Percentiles rank a stretch among this genome's conserved stretches.
These are phyloP conservation scores for Cheilosia grossa DNA, from an alignment of 2,888 invertebrate genomes.

Conservation along the genomic window DNA sequence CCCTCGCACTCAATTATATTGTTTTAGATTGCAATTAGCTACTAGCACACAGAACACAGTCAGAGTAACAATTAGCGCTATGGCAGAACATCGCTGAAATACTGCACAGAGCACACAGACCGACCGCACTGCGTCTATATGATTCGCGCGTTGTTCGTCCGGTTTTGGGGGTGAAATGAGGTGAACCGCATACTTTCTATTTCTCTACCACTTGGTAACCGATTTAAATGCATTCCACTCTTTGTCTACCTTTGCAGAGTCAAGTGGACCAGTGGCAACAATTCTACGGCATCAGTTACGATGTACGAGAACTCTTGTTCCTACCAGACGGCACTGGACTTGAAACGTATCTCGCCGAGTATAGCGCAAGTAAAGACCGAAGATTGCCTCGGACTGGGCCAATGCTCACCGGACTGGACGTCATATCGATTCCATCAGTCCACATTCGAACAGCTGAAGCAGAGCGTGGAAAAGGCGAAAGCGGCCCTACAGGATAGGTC, in stretches of 20 bases:
- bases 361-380: constrained; percentile 84
- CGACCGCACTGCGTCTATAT: constrained; percentile 48
- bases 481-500: constrained; percentile 91
- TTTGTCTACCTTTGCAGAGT: constrained; percentile 76
- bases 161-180: constrained; percentile 76
- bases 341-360: constrained; percentile 87
- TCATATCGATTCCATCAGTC: constrained; percentile 93
- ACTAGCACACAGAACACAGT: constrained; percentile 40
- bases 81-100: constrained; percentile 66
- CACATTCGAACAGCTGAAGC: constrained; percentile 94
- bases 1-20: constrained; percentile 74
- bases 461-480: constrained; percentile 95
- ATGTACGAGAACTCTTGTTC: constrained; percentile 98
- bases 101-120: constrained; percentile 29
- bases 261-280: constrained; percentile 80
- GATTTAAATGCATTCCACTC: constrained; percentile 7
- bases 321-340: constrained; percentile 92
- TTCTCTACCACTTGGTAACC: not conserved
- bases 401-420: constrained; percentile 89
- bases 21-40: constrained; percentile 74
- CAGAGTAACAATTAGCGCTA: constrained; percentile 57
- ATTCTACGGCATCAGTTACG: constrained; percentile 73
- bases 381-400: constrained; percentile 83
- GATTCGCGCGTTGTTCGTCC: constrained; percentile 36
- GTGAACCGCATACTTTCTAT: constrained; percentile 68